Percentiles rank a stretch among this genome's conserved stretches.
Conservation (phyloP, 2,797 vertebrate genomes). For the Coregonus sp. region DNA sequence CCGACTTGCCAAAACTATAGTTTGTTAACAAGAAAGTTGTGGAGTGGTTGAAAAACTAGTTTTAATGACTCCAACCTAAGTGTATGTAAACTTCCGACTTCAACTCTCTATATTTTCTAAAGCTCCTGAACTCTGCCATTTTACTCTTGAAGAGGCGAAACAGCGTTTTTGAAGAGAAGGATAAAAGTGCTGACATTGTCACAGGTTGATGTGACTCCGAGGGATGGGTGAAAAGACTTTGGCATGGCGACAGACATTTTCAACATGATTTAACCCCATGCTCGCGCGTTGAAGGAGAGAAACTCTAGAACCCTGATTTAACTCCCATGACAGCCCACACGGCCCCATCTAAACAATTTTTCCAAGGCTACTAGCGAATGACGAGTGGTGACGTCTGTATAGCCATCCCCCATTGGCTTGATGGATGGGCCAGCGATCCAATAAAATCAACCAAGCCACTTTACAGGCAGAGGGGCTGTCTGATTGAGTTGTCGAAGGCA, state of each 20-base stretch:
- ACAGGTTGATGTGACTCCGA: conserved; percentile 79
- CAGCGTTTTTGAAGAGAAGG: conserved; percentile 68
- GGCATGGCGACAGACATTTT: conserved; percentile 84
- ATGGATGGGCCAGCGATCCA: conserved; percentile 83
- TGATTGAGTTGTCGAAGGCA: conserved; percentile 88
- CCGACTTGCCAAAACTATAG: too few relatives aligned
- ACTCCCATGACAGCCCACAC: conserved; percentile 77
- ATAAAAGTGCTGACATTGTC: conserved; percentile 86
- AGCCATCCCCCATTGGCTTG: conserved; percentile 83
- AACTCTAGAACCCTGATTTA: conserved; percentile 84
- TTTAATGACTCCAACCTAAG: too few relatives aligned
- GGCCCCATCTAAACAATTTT: conserved; percentile 82
- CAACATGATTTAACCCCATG: conserved; percentile 84
- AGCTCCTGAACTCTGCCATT: conserved; percentile 3
- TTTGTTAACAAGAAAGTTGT: too few relatives aligned
- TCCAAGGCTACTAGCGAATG: conserved; percentile 86
- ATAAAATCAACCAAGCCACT: conserved; percentile 89
- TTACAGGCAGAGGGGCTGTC: conserved; percentile 85
- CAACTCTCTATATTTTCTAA: too few relatives aligned
- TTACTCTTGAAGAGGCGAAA: conserved; percentile 56
- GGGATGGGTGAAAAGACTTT: conserved; percentile 82
- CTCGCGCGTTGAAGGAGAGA: conserved; percentile 75
- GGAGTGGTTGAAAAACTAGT: too few relatives aligned
- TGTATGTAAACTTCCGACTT: too few relatives aligned
- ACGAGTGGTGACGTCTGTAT: conserved; percentile 83